Evolutionary conservation across 35 echinoderm and acorn worm genomes (phyloP).

Genomic region (Apostichopus californicus): DNA sequence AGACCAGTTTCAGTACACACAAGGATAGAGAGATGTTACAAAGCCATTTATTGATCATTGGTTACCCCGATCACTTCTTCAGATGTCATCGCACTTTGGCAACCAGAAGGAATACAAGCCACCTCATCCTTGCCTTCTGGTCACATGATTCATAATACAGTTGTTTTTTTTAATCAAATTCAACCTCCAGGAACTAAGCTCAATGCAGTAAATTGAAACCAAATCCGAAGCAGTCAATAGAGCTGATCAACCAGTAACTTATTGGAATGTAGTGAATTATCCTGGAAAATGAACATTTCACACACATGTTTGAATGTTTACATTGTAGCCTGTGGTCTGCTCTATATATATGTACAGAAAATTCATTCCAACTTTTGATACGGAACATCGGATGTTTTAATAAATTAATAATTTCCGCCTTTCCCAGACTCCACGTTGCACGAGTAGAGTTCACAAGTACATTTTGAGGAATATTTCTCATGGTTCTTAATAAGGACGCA

Average conservation of each 20-base stretch:
- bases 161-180: conserved; percentile 32
- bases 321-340: too few species aligned
- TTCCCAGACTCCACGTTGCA: too few species aligned
- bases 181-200: background rate
- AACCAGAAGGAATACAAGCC: background rate
- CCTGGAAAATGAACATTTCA: background rate
- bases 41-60: too few species aligned
- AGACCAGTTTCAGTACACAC: too few species aligned
- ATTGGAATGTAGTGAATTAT: conserved; percentile 15
- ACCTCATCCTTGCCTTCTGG: background rate
- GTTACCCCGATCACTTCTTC: background rate
- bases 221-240: conserved; percentile 8
- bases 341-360: too few species aligned
- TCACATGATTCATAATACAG: background rate
- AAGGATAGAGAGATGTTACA: too few species aligned
- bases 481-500: too few species aligned
- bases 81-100: background rate
- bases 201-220: background rate
- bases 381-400: too few species aligned
- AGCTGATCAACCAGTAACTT: conserved; percentile 26
- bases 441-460: too few species aligned
- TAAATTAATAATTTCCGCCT: too few species aligned
- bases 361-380: too few species aligned
- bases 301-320: background rate
- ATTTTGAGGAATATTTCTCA: too few species aligned